A percentile compares a stretch with the other conserved stretches of the same genome.
These are phyloP conservation scores for Etheostoma spectabile DNA, from an alignment of 2,113 vertebrate species.

Conservation along the genomic window DNA sequence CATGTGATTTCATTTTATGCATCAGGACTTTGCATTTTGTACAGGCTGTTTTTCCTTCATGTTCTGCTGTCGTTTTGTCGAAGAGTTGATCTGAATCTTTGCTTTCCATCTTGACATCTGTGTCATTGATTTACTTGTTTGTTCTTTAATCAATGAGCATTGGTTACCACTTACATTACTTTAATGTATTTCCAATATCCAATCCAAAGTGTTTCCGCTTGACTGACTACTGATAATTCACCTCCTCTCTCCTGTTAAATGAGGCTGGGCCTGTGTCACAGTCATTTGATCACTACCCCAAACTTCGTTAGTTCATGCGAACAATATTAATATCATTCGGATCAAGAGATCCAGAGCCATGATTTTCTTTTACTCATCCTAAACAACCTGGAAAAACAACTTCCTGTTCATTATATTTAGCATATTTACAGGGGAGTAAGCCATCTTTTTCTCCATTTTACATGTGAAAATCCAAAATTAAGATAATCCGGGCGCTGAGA, in stretches of 20 bases:
- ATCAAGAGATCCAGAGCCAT: neutral
- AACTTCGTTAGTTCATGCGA: neutral
- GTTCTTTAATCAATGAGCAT: neutral
- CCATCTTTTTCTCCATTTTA: neutral
- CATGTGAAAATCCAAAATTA: neutral
- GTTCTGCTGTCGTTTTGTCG: neutral
- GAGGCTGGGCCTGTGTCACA: neutral
- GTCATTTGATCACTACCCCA: neutral
- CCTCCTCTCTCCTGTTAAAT: neutral
- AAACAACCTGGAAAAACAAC: neutral
- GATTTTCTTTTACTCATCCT: neutral
- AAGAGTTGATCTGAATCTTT: neutral
- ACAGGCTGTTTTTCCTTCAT: neutral
- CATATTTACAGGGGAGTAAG: neutral
- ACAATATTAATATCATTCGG: neutral
- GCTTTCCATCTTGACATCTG: neutral
- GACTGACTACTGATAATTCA: neutral
- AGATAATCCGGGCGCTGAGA: neutral
- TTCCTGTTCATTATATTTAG: neutral
- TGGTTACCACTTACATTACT: neutral
- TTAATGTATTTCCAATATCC: too few species aligned
- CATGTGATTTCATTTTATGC: slow-evolving; percentile 14
- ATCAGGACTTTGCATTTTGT: neutral
- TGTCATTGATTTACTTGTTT: neutral
- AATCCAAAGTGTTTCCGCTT: too few species aligned